Conservation (phyloP, 1,140 invertebrate genomes). For the Drosophila biarmipes region DNA sequence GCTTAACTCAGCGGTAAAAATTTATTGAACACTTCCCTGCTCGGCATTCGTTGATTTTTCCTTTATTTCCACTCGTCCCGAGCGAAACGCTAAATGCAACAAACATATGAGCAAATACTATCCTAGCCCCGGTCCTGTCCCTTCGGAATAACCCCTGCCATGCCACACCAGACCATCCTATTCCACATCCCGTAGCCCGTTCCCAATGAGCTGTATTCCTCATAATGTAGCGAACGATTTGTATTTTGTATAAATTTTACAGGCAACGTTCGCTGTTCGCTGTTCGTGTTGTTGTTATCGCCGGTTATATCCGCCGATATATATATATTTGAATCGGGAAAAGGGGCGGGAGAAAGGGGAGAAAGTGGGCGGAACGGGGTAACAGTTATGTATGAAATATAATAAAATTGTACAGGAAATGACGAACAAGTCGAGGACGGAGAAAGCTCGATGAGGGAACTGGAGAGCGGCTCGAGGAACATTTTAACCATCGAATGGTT, state of each 20-base stretch:
- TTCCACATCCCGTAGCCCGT: not conserved
- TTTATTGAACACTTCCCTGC: constrained; percentile 54
- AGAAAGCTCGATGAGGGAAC: constrained; percentile 38
- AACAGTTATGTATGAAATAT: constrained; percentile 75
- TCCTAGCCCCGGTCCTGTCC: constrained; percentile 8
- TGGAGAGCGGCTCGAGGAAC: constrained; percentile 64
- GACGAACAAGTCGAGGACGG: constrained; percentile 69
- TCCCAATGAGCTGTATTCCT: constrained; percentile 44
- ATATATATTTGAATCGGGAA: constrained; percentile 10
- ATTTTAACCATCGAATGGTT: constrained; percentile 82
- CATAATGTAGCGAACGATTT: constrained; percentile 61
- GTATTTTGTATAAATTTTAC: constrained; percentile 57
- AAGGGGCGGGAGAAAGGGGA: not conserved
- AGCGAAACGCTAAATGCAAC: constrained; percentile 41
- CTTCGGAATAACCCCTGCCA: not conserved
- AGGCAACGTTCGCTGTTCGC: constrained; percentile 27
- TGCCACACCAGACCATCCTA: too few relatives aligned
- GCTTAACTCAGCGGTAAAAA: constrained; percentile 55
- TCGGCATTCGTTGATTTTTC: constrained; percentile 50
- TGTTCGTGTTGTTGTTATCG: constrained; percentile 53
- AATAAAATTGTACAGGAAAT: constrained; percentile 84
- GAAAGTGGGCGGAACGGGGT: constrained; percentile 5
- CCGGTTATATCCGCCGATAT: constrained; percentile 53
- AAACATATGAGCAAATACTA: constrained; percentile 56
- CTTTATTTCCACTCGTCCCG: constrained; percentile 43